Percentiles rank a stretch among this genome's conserved stretches.
phyloP scores from a whole-genome alignment of 2,113 vertebrate genomes.

The Chaetodon auriga region DNA sequence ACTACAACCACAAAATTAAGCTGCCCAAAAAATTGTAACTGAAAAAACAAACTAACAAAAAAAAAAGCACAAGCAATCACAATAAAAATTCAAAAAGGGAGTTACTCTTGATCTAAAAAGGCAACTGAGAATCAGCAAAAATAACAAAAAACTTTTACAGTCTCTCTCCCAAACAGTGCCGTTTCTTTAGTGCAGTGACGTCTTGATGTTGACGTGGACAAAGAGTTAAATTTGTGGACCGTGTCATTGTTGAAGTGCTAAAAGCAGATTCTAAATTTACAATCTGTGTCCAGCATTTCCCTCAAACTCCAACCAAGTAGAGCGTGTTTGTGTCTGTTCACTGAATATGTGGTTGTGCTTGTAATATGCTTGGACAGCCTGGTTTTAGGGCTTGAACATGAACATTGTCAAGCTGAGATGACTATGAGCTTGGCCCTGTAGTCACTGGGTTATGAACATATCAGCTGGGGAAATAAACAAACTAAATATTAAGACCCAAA shows the following conservation, averaged over 20 bases:
- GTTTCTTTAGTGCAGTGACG: conserved; percentile 31
- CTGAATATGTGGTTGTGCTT: not conserved
- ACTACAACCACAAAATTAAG: conserved; percentile 57
- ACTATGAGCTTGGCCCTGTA: not conserved
- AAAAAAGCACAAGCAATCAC: conserved; percentile 14
- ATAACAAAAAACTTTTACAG: not conserved
- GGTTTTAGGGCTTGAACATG: conserved; percentile 15
- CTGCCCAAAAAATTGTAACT: conserved; percentile 36
- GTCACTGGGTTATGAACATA: not conserved
- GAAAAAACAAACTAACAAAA: not conserved
- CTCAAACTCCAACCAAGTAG: not conserved
- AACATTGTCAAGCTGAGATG: not conserved
- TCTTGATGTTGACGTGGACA: conserved; percentile 2
- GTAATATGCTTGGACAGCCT: conserved; percentile 1
- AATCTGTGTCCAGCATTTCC: not conserved
- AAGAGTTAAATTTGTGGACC: not conserved
- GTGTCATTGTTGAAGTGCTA: not conserved
- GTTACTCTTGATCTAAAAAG: not conserved
- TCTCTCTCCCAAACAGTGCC: not conserved
- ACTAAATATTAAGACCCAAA: not conserved
- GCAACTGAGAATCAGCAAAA: not conserved
- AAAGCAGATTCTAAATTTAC: not conserved
- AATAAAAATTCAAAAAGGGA: conserved; percentile 1
- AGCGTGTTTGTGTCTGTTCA: not conserved
- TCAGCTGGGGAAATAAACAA: not conserved